Evolutionary conservation across 2,888 invertebrate genomes (phyloP), one percentile per base, ranked within the genome.

Genomic region (Xestoiulus laeticollis): DNA sequence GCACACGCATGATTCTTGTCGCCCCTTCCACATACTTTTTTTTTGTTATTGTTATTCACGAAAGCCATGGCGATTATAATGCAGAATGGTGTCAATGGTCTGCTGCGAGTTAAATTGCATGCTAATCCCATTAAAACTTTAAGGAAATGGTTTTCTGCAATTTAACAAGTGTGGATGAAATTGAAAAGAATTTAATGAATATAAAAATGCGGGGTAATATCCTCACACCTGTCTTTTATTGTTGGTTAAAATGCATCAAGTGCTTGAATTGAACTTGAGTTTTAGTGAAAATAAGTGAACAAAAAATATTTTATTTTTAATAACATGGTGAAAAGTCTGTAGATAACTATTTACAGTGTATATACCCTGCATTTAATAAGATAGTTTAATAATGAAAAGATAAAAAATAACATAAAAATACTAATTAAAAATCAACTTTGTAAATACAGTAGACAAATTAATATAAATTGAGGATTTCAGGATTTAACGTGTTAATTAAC

Each of bases 41-140:
- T 78, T 5, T 78, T 30, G 30, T 30, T 78, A 38, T 38, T 38
- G 12, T 78, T 78, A 30, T 78, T 78, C 78, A 78, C 78, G 4
- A 30, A 14, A 26, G 16, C 14, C 14, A 1, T n/a, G n/a, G 4
- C 30, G 26, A 78, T 78, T 78, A 78, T 78, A 30, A 30, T 78
- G 78, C 78, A 78, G 78, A 78, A 30, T 78, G 30, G 78, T 78
- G 78, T 30, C 78, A 78, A 78, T 78, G 78, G 78, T 78, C 78
- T 78, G 22, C 26, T 26, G 78, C 30, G 30, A 14, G 26, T 30
- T 78, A 30, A 78, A 78, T 30, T 1, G 78, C 78, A 30, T 14
- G 12, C 78, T 30, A 78, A 78, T 78, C 16, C 78, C 30, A 78
- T 78, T 68, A 68, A 26, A 8, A 26, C 30, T 78, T 78, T 30